Conservation (phyloP, 2,797 vertebrate genomes). For the Lagocephalus sceleratus region DNA sequence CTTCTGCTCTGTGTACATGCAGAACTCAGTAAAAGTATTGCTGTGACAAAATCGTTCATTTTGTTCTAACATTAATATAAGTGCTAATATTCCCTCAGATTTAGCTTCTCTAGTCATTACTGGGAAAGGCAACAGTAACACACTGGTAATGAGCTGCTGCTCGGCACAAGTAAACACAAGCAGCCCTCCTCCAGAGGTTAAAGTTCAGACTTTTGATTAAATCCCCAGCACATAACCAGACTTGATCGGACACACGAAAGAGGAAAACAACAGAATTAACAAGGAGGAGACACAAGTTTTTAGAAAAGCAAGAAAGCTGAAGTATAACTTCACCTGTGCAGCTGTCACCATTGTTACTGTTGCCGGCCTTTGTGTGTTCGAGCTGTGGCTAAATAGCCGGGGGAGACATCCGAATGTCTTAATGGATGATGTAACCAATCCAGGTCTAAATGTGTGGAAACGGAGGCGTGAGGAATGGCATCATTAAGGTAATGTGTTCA, state of each 20-base stretch:
- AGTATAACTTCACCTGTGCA: constrained; percentile 63
- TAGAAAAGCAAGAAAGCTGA: constrained; percentile 49
- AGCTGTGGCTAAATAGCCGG: constrained; percentile 58
- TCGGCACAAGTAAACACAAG: constrained; percentile 33
- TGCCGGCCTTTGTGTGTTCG: constrained; percentile 49
- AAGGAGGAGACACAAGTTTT: constrained; percentile 55
- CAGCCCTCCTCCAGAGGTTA: constrained; percentile 42
- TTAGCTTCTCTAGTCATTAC: no score
- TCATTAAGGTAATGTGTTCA: constrained; percentile 73
- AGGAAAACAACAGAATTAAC: constrained; percentile 64
- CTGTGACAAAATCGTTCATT: no score
- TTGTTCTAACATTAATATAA: no score
- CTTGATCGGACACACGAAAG: constrained; percentile 60
- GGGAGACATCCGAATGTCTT: constrained; percentile 68
- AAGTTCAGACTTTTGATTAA: constrained; percentile 61
- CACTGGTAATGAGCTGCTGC: constrained; percentile 7
- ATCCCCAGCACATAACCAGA: constrained; percentile 46
- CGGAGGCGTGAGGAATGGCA: constrained; percentile 62
- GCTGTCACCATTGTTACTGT: constrained; percentile 56
- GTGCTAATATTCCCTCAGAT: no score
- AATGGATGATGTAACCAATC: constrained; percentile 59
- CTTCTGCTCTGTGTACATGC: no score
- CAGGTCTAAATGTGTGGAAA: constrained; percentile 64
- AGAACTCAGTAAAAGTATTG: no score
- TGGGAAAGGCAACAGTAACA: no score